Conservation (phyloP, 2,888 invertebrate genomes). For the Eilema depressum region DNA sequence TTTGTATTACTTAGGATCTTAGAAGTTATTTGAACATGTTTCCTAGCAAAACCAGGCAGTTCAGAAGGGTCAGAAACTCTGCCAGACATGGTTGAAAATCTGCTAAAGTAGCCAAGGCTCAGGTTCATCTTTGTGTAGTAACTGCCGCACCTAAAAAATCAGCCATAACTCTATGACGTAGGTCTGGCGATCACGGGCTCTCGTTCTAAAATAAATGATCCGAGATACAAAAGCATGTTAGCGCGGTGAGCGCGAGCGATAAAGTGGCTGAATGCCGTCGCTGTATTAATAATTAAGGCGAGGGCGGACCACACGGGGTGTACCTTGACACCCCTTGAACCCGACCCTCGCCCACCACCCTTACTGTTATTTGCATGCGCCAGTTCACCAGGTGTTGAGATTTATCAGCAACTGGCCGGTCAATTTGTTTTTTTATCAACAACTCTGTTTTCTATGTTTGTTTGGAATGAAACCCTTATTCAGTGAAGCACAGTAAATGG, state of each 20-base stretch:
- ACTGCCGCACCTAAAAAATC: neutral
- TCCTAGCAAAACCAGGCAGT: neutral
- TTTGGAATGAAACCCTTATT: constrained; percentile 23
- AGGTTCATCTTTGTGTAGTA: no score
- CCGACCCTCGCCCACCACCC: constrained; percentile 48
- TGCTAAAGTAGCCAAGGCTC: no score
- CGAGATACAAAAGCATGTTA: constrained; percentile 36
- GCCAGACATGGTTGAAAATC: neutral
- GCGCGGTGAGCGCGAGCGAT: constrained; percentile 42
- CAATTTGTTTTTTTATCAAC: constrained; percentile 51
- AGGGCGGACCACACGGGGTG: constrained; percentile 50
- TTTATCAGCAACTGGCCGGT: constrained; percentile 58
- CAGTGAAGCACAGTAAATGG: constrained; percentile 14
- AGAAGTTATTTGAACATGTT: neutral
- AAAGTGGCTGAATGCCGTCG: constrained; percentile 50
- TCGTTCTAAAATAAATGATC: constrained; percentile 15
- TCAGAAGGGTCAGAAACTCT: neutral
- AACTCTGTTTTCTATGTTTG: constrained; percentile 22
- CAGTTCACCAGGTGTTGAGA: constrained; percentile 58
- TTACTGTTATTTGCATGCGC: constrained; percentile 55
- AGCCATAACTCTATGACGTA: neutral
- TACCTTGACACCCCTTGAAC: constrained; percentile 69
- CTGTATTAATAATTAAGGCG: constrained; percentile 67
- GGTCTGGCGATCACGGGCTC: neutral
- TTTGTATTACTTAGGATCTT: no score